A percentile compares a stretch with the other conserved stretches of the same genome.
Evolutionary conservation across 2,113 vertebrate species (phyloP).

Genomic region (Lichenostomus cassidix): DNA sequence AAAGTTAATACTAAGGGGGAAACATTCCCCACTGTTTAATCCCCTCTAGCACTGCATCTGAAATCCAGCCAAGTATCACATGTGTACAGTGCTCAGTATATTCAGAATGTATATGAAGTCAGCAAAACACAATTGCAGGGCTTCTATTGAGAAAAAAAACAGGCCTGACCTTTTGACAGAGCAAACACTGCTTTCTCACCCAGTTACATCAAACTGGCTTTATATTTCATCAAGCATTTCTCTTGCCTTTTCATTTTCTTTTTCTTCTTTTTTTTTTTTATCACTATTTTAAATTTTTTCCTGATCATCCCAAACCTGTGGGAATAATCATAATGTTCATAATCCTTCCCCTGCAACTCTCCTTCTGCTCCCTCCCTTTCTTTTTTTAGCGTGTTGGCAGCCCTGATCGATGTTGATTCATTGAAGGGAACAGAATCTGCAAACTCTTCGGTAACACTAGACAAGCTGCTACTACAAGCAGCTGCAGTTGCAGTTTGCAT

Average conservation of each 20-base stretch:
- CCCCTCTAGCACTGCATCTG: neutral
- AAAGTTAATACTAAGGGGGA: neutral
- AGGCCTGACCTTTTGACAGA: constrained; percentile 30
- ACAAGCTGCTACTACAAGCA: constrained; percentile 74
- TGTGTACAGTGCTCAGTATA: neutral
- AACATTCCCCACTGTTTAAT: neutral
- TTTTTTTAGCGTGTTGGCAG: constrained; percentile 49
- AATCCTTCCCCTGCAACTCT: constrained; percentile 20
- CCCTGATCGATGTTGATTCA: constrained; percentile 63
- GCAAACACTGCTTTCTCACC: constrained; percentile 13
- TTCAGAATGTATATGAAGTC: constrained; percentile 18
- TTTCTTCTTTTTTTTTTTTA: neutral
- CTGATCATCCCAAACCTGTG: constrained; percentile 53
- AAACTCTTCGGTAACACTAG: constrained; percentile 68
- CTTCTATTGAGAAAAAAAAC: constrained; percentile 23
- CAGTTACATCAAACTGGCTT: neutral
- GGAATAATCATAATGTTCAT: constrained; percentile 51
- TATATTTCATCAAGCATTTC: neutral
- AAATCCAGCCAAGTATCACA: constrained; percentile 56
- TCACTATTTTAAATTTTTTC: constrained; percentile 46
- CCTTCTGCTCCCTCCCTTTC: neutral
- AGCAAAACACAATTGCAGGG: constrained; percentile 30
- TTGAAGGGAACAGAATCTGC: constrained; percentile 64
- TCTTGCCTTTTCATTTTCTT: neutral
- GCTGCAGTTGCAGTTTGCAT: constrained; percentile 76